A percentile compares a stretch with the other conserved stretches of the same genome.
Conservation (phyloP, 2,113 vertebrate species). For the Myotis yumanensis region DNA sequence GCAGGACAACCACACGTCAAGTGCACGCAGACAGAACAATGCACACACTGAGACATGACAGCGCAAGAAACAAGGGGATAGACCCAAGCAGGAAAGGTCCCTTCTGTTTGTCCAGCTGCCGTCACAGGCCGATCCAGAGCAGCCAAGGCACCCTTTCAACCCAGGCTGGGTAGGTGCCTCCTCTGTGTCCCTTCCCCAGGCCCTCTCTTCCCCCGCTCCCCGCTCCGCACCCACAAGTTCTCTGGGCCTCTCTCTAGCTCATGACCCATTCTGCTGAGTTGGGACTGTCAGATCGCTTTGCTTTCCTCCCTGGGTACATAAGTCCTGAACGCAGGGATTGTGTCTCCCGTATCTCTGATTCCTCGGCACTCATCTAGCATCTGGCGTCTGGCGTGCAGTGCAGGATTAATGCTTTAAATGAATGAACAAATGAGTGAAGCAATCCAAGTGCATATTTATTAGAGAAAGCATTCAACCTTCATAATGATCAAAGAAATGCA, state of each 20-base stretch:
- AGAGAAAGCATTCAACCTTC: conserved; percentile 61
- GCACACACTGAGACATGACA: rapidly evolving
- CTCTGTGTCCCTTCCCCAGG: not conserved
- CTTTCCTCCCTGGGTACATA: not conserved
- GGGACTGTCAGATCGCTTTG: not conserved
- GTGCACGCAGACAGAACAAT: not conserved
- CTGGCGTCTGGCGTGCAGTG: not conserved
- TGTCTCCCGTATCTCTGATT: not conserved
- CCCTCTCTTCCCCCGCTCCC: not conserved
- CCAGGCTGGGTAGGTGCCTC: not conserved
- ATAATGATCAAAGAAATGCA: conserved; percentile 66
- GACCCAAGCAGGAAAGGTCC: too few relatives aligned
- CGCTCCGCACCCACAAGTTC: too few relatives aligned
- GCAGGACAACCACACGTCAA: not conserved
- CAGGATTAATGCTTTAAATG: not conserved
- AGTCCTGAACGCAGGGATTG: not conserved
- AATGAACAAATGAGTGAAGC: conserved; percentile 39
- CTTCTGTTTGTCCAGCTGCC: not conserved
- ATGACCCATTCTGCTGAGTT: rapidly evolving
- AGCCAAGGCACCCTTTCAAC: too few relatives aligned
- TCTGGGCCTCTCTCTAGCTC: not conserved
- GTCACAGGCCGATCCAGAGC: not conserved
- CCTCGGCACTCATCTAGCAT: not conserved
- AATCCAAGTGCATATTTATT: conserved; percentile 47
- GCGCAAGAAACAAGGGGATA: not conserved